A percentile compares a stretch with the other conserved stretches of the same genome.
These are phyloP conservation scores for Dryobota labecula DNA, from an alignment of 2,888 invertebrate species.

Conservation along the genomic window DNA sequence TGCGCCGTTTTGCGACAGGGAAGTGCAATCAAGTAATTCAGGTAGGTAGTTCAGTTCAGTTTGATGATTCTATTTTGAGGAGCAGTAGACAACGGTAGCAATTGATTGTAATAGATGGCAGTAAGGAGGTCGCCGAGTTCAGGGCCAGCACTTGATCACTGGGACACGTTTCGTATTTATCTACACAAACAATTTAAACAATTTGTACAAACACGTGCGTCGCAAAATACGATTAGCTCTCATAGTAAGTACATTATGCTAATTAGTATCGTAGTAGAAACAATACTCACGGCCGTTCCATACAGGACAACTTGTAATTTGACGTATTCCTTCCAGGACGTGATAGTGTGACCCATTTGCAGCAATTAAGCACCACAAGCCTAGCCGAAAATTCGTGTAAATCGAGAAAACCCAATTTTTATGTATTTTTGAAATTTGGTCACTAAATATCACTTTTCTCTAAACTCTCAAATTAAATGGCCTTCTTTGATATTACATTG, in stretches of 20 bases:
- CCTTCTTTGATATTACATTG: too few relatives aligned
- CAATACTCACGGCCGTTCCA: constrained; percentile 51
- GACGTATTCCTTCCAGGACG: too few relatives aligned
- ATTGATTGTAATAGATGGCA: constrained; percentile 76
- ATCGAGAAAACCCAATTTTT: too few relatives aligned
- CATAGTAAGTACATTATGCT: constrained; percentile 73
- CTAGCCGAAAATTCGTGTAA: too few relatives aligned
- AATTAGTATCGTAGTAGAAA: constrained; percentile 64
- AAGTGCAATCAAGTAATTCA: constrained; percentile 72
- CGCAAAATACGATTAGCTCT: constrained; percentile 64
- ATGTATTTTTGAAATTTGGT: too few relatives aligned
- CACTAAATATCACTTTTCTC: too few relatives aligned
- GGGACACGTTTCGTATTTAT: constrained; percentile 74
- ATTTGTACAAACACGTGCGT: constrained; percentile 73
- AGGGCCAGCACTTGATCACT: constrained; percentile 76
- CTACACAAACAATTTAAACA: constrained; percentile 74
- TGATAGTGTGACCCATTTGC: too few relatives aligned
- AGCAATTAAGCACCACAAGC: too few relatives aligned
- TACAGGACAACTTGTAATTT: too few relatives aligned
- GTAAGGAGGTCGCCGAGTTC: constrained; percentile 79
- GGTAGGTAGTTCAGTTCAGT: constrained; percentile 61
- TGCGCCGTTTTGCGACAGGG: constrained; percentile 62
- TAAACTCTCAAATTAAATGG: too few relatives aligned
- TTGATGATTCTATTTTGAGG: constrained; percentile 72
- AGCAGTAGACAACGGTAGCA: constrained; percentile 65